Evolutionary conservation across 2,888 invertebrate genomes (phyloP), one percentile per base, ranked within the genome.

Genomic region (Habroteleia sp.): DNA sequence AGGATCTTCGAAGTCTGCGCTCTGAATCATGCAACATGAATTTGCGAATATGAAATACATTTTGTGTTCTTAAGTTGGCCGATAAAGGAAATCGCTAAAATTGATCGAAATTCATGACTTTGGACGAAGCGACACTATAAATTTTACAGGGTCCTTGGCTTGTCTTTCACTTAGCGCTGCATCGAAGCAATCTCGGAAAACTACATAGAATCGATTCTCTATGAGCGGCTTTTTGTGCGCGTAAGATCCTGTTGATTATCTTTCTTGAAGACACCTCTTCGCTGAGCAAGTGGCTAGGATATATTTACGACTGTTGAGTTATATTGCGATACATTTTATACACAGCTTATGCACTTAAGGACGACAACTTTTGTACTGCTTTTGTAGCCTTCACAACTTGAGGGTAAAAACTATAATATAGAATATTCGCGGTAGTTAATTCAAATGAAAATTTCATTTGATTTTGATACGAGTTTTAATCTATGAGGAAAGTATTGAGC

Each of bases 351-450:
- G 5, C 58, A n/a, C 56, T 68, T 66, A 74, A 74, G 74, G 74
- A 74, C 74, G 74, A 74, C 68, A 68, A 69, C 50, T 74, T 74
- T 74, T 68, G 74, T 54, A 52, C 44, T 50, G 62, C 54, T 44
- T 68, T 69, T 56, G 52, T 20, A 52, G 41, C 69, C 69, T 74
- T 74, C 69, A 29, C 37, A 3, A 41, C 17, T 23, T 5, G 13
- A 20, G 17, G 27, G 63, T 52, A 73, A 73, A 62, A 66, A 60
- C 37, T 60, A 3, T 5, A 37, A 58, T 56, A 42, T 46, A 23
- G 35, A 39, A 31, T 31, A 20, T 35, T 2, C 35, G 0, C 23
- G n/a, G 6, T 7, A 14, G 8, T 50, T 25, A 23, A 50, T 41
- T 14, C 27, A 41, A 20, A 31, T 20, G 11, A 62, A 39, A 48